A percentile compares a stretch with the other conserved stretches of the same genome.
Evolutionary conservation across 2,888 invertebrate genomes (phyloP).

Genomic region (Azorinus chamasolen): DNA sequence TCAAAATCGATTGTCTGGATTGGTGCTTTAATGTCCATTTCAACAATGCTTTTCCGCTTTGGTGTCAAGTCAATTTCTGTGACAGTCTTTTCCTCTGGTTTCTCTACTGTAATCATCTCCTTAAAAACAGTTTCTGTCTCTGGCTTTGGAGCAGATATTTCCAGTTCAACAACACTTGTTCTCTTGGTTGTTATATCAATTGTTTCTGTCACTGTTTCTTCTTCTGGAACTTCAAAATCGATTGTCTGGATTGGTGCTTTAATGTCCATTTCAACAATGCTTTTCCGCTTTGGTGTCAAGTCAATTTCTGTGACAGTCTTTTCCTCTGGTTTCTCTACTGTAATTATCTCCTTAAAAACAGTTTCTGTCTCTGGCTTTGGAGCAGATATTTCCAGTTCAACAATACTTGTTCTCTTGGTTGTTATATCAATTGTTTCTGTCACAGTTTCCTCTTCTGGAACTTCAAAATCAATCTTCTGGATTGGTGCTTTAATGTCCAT

Average conservation of each 20-base stretch:
- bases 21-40: conserved; percentile 49
- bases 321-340: conserved; percentile 46
- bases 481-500: neutral
- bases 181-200: conserved; percentile 33
- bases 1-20: conserved; percentile 47
- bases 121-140: conserved; percentile 2
- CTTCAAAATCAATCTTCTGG: neutral
- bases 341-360: conserved; percentile 52
- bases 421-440: conserved; percentile 45
- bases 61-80: neutral
- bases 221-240: conserved; percentile 35
- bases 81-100: conserved; percentile 1
- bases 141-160: conserved; percentile 1
- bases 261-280: conserved; percentile 17
- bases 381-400: conserved; percentile 37
- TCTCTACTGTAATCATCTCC: neutral
- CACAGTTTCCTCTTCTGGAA: too few species aligned
- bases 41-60: conserved; percentile 27
- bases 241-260: conserved; percentile 5
- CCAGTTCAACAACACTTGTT: conserved; percentile 20
- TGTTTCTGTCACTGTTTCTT: conserved; percentile 8
- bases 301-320: conserved; percentile 18
- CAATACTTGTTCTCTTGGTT: neutral
- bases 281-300: conserved; percentile 30
- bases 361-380: conserved; percentile 49